A percentile compares a stretch with the other conserved stretches of the same genome.
Conservation (phyloP, 1,140 invertebrate species). For the Odontomachus brunneus region DNA sequence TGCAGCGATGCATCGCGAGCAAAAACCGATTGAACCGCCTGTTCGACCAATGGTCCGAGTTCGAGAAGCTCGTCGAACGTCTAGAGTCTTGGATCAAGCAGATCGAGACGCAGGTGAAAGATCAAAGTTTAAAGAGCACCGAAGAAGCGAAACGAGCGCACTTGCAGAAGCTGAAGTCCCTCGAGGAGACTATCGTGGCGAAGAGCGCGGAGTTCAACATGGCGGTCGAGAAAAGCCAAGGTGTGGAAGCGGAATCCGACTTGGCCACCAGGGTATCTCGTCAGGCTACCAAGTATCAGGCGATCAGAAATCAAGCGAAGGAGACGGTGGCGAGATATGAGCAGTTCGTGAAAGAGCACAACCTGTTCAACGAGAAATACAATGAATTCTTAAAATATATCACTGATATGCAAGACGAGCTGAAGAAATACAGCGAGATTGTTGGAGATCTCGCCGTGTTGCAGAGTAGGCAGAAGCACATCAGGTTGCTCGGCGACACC, state of each 20-base stretch:
- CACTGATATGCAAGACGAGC: slow-evolving; percentile 88
- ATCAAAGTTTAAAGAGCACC: slow-evolving; percentile 95
- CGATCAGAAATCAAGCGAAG: slow-evolving; percentile 92
- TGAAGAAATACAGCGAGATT: slow-evolving; percentile 93
- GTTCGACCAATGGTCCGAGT: slow-evolving; percentile 92
- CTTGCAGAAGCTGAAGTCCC: slow-evolving; percentile 91
- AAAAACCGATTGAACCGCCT: slow-evolving; percentile 90
- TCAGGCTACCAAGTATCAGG: slow-evolving; percentile 93
- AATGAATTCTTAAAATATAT: slow-evolving; percentile 92
- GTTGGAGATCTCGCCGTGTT: slow-evolving; percentile 94
- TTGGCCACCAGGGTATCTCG: slow-evolving; percentile 92
- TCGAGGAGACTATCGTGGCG: slow-evolving; percentile 90
- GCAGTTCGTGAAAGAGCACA: slow-evolving; percentile 94
- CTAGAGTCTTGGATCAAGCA: slow-evolving; percentile 94
- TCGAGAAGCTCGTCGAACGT: slow-evolving; percentile 91
- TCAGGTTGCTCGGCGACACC: slow-evolving; percentile 92
- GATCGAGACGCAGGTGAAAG: slow-evolving; percentile 93
- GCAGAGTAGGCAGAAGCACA: slow-evolving; percentile 93
- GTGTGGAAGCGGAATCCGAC: slow-evolving; percentile 92
- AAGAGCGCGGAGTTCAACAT: slow-evolving; percentile 91
- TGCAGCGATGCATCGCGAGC: slow-evolving; percentile 89
- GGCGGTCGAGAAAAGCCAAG: slow-evolving; percentile 89
- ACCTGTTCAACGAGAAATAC: slow-evolving; percentile 92
- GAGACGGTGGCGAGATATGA: slow-evolving; percentile 92
- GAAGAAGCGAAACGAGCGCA: slow-evolving; percentile 93